A percentile compares a stretch with the other conserved stretches of the same genome.
phyloP scores from a whole-genome alignment of 2,797 vertebrate species.

The Mormyrus hasselquistii region DNA sequence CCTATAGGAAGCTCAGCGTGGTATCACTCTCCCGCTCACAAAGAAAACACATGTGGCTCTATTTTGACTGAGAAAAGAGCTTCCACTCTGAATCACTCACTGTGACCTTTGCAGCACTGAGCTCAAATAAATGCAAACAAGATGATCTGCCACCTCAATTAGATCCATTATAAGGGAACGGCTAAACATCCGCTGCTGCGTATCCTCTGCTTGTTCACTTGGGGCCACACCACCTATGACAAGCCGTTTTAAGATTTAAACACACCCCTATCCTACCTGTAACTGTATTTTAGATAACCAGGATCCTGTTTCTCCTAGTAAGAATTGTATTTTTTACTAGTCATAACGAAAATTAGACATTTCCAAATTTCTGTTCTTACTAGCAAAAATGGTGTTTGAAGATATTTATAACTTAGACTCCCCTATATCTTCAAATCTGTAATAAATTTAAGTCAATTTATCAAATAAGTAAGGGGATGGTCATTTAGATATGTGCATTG shows the following conservation, averaged over 20 bases:
- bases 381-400: background rate
- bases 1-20: conserved; percentile 37
- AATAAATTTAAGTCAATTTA: background rate
- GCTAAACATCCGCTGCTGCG: background rate
- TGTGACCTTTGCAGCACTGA: conserved; percentile 31
- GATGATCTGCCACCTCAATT: conserved; percentile 48
- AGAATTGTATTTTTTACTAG: background rate
- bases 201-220: background rate
- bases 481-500: background rate
- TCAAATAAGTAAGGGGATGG: background rate
- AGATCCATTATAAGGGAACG: conserved; percentile 34
- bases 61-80: conserved; percentile 57
- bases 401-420: background rate
- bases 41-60: conserved; percentile 48
- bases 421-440: background rate
- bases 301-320: background rate
- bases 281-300: background rate
- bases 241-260: background rate
- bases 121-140: conserved; percentile 43
- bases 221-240: background rate
- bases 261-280: background rate
- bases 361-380: background rate
- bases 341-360: background rate
- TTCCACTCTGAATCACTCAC: conserved; percentile 33
- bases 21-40: conserved; percentile 52